Base-by-base conservation (phyloP, 2,888 invertebrate genomes). In the Polymixis lichenea region DNA sequence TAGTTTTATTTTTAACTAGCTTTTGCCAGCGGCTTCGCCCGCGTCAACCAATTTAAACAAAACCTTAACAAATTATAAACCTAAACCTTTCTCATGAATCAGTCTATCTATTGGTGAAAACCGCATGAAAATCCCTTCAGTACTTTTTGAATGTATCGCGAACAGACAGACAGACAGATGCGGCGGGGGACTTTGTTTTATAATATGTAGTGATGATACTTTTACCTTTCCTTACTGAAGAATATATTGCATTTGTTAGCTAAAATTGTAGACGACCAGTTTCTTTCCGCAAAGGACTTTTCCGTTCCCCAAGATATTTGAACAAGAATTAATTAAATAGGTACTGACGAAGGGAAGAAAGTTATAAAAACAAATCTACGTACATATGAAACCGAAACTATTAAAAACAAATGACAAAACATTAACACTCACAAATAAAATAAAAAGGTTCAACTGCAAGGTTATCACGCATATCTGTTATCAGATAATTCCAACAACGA, bases 391-490 rank as follows among this genome's bases (percentile, higher is more conserved):
- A 70, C 38, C 25, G 8, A 55, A 65, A 53, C 46, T 28, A 49
- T 53, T 67, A 62, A 78, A 72, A 61, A 56, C 25, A 83, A 72
- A 73, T 68, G 55, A 61, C 32, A 81, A 73, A 38, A 55, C 53
- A 68, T 64, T 53, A 65, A 66, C 19, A 49, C 25, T 32, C 8
- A 51, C 19, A 56, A 68, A 73, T 68, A 32, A 28, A 61, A 71
- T 28, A 25, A 65, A 78, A 58, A 62, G 70, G 25, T 80, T 66
- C 58, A 67, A 38, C 9, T 13, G 8, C 84, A 84, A 70, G 67
- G 80, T 71, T 75, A 84, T 71, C 84, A 67, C 55, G 61, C 46
- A 28, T 38, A 19, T 43, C 55, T 64, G 65, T 73, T 86, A 84
- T 75, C 84, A 78, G 79, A 68, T 82, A 73, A 84, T 73, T 56